Percentiles rank a stretch among this genome's conserved stretches.
Evolutionary conservation across 2,797 vertebrate genomes (phyloP).

Genomic region (Picus viridis): DNA sequence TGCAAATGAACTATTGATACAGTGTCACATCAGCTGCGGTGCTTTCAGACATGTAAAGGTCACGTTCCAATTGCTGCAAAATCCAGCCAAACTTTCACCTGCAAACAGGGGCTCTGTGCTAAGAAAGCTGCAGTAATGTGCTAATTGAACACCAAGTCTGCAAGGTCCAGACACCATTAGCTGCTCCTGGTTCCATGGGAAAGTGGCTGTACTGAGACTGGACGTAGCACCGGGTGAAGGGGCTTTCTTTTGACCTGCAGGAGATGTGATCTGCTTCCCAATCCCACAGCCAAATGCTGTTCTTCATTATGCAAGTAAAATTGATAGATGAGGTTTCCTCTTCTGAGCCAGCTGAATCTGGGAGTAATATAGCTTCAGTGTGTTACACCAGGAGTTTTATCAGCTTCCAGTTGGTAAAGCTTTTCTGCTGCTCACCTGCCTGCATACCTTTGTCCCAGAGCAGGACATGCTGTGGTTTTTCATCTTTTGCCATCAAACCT

Average conservation of each 20-base stretch:
- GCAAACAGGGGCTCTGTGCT: background rate
- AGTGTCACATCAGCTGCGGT: background rate
- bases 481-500: conserved; percentile 22
- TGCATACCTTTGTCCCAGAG: conserved; percentile 5
- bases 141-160: background rate
- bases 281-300: conserved; percentile 34
- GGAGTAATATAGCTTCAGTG: conserved; percentile 45
- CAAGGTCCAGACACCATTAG: background rate
- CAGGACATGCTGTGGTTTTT: background rate
- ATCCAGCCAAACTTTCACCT: background rate
- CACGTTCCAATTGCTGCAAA: conserved; percentile 1
- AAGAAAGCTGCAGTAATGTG: background rate
- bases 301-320: conserved; percentile 37
- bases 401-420: conserved; percentile 45
- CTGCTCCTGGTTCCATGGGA: background rate
- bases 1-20: background rate
- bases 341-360: conserved; percentile 48
- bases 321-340: conserved; percentile 46
- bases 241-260: conserved; percentile 8
- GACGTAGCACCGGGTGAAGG: background rate
- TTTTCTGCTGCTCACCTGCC: conserved; percentile 40
- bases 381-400: conserved; percentile 36
- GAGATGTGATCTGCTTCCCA: conserved; percentile 13
- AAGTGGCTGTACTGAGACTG: background rate
- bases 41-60: conserved; percentile 13